Evolutionary conservation across 2,888 invertebrate genomes (phyloP), one percentile per base, ranked within the genome.

Genomic region (Vanessa cardui): DNA sequence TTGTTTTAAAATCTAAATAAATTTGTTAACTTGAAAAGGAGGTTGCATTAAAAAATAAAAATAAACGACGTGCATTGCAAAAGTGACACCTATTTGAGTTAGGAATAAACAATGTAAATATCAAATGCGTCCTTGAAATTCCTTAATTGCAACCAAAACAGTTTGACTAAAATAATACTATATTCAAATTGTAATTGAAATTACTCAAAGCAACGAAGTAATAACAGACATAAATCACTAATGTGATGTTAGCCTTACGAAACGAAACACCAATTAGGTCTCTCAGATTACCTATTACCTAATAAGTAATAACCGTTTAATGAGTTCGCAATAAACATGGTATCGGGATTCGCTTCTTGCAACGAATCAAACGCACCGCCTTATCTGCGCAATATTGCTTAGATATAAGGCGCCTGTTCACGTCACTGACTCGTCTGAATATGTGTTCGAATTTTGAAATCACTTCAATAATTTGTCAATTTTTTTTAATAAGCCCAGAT

Each of bases 261-360:
- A 50, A 65, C 47, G 44, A n/a, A 49, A 56, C n/a, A 62, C 60
- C 62, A 62, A 71, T 69, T 71, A 67, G 54, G 66, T 60, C 47
- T 54, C 49, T 44, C 16, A 69, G 58, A 68, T 60, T 56, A 61
- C 52, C 60, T 58, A 49, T 67, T 64, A 68, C 59, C 68, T 66
- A 69, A 71, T 71, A 73, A 74, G 79, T 80, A 82, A 85, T 84
- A 77, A 79, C 80, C 74, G 72, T 73, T 75, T 78, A 77, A 83
- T 84, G 83, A 82, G 78, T 80, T 78, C 76, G 75, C 74, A 70
- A 74, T 77, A 78, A 45, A 75, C 74, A 70, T 80, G 33, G 54
- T 63, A 58, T 61, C 50, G 15, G 56, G 56, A 33, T 39, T 20
- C 54, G 54, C 54, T 54, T 56, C 56, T 56, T 56, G 56, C 56